phyloP scores from a whole-genome alignment of 2,888 invertebrate genomes.

The Plebejus anna region DNA sequence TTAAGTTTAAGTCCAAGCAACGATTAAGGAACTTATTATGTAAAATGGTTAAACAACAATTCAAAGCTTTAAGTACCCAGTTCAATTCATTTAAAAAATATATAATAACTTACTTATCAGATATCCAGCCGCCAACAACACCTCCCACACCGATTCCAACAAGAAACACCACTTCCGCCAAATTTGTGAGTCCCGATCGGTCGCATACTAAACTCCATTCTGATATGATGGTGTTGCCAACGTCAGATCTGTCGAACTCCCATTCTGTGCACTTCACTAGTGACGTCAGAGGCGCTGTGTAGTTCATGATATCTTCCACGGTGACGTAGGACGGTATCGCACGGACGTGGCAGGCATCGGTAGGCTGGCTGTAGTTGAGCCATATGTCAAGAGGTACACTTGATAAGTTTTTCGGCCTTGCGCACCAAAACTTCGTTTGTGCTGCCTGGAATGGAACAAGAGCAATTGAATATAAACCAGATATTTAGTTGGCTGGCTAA shows the following conservation, averaged over 20 bases:
- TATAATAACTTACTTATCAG: slow-evolving; percentile 80
- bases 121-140: slow-evolving; percentile 87
- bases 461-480: background rate
- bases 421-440: slow-evolving; percentile 85
- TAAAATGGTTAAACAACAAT: too few species aligned
- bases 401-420: slow-evolving; percentile 78
- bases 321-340: slow-evolving; percentile 62
- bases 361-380: slow-evolving; percentile 84
- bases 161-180: slow-evolving; percentile 88
- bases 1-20: too few species aligned
- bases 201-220: slow-evolving; percentile 90
- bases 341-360: slow-evolving; percentile 79
- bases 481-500: background rate
- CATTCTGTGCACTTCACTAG: slow-evolving; percentile 79
- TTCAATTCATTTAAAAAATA: background rate
- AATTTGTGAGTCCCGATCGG: slow-evolving; percentile 82
- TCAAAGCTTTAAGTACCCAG: too few species aligned
- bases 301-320: slow-evolving; percentile 58
- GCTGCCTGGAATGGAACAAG: slow-evolving; percentile 71
- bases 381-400: slow-evolving; percentile 78
- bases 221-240: slow-evolving; percentile 85
- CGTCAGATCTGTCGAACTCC: slow-evolving; percentile 79
- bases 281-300: slow-evolving; percentile 60
- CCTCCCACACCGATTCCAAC: slow-evolving; percentile 88
- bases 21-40: too few species aligned